A percentile compares a stretch with the other conserved stretches of the same genome.
phyloP scores from a whole-genome alignment of 2,797 vertebrate species.

The Propithecus perrieri region DNA sequence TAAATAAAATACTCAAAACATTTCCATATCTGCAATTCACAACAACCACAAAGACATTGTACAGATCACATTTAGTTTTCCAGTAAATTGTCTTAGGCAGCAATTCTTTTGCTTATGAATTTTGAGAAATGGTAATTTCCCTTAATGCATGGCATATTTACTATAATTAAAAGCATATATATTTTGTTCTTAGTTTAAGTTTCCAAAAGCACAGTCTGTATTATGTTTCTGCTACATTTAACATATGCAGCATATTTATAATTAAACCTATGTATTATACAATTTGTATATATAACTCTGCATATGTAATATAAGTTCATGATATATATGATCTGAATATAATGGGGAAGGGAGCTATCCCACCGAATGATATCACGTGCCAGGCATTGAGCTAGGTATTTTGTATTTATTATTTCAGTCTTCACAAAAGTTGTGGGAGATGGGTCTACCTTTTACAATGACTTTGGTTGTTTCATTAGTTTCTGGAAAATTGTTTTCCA shows the following conservation, averaged over 20 bases:
- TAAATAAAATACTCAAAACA: slow-evolving; percentile 11
- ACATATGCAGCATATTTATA: slow-evolving; percentile 2
- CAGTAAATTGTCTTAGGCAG: slow-evolving; percentile 47
- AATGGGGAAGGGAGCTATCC: too few species aligned
- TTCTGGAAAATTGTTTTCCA: background rate
- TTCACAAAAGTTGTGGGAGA: background rate
- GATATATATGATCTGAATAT: background rate
- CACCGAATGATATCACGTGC: background rate
- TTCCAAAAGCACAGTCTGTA: slow-evolving; percentile 61
- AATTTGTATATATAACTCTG: background rate
- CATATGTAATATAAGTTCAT: background rate
- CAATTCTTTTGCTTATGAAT: background rate
- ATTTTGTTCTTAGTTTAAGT: slow-evolving; percentile 36
- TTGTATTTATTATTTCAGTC: background rate
- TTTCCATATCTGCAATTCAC: background rate
- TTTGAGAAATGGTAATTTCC: slow-evolving; percentile 56
- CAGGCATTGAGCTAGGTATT: background rate
- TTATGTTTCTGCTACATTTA: slow-evolving; percentile 26
- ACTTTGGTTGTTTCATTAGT: background rate
- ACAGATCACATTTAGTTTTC: slow-evolving; percentile 15
- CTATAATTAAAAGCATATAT: slow-evolving; percentile 51
- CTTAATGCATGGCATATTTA: slow-evolving; percentile 45
- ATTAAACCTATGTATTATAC: background rate
- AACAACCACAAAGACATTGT: background rate
- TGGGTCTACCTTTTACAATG: background rate